Evolutionary conservation across 2,888 invertebrate species (phyloP), one percentile per base, ranked within the genome.

Genomic region (Caenorhabditis sp.): DNA sequence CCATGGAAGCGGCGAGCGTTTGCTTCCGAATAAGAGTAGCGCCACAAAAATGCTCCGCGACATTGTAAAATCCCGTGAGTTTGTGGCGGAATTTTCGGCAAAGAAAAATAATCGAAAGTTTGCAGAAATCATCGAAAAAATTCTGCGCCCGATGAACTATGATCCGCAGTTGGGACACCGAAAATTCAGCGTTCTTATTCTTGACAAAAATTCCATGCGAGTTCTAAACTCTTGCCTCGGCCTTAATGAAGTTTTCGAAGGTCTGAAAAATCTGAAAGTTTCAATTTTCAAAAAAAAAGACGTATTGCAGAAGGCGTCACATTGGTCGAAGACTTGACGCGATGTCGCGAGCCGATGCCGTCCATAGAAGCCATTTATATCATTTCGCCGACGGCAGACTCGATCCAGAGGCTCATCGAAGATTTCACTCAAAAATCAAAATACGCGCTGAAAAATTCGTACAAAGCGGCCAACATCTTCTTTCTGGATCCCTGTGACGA

Each of bases 321-420:
- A 22, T 45, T 61, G 20, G 56, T 74, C 11, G 73, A 74, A 24
- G 66, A 74, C 32, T 32, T 74, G 3, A 32, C 53, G 5, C 32
- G 37, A 45, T 39, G 26, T 8, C 65, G 73, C 1, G 66, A 74
- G 17, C 65, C 65, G 4, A 53, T 74, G 52, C 59, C 59, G n/a
- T 39, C 39, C 7, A 39, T 74, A 24, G 61, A 65, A n/a, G 73
- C 73, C 0, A 53, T 74, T 41, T 74, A 74, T 26, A 37, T 74
- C 0, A 52, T 74, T 1, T 2, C 41, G 6, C 59, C 73, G n/a
- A 30, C 41, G 7, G 26, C 26, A 0, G 48, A 74, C n/a, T 43
- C 46, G 3, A 41, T 74, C 9, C 32, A 66, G 7, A 3, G n/a
- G 1, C 35, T 74, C 0, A 66, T 74, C 37, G 22, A 20, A 2